These are phyloP conservation scores for Champsocephalus gunnari DNA, from an alignment of 2,797 vertebrate genomes.

Conservation along the genomic window DNA sequence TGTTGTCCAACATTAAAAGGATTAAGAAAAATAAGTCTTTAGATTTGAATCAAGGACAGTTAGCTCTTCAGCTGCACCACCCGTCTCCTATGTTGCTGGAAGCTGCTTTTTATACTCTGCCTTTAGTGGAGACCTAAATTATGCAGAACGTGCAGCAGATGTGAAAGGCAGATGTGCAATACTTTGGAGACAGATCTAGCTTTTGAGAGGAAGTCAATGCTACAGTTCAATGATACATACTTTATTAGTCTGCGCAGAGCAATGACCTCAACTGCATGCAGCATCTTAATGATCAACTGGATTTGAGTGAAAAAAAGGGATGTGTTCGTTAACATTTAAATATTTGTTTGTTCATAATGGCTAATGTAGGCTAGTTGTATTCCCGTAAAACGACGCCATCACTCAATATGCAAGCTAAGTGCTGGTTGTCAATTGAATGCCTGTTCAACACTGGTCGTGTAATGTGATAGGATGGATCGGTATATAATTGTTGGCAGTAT, in stretches of 20 bases:
- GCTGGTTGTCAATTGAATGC: neutral
- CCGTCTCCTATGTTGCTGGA: neutral
- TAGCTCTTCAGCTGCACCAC: neutral
- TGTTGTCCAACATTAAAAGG: slow-evolving; percentile 13
- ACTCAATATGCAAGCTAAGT: neutral
- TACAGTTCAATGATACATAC: neutral
- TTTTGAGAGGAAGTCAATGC: neutral
- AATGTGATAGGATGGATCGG: slow-evolving; percentile 5
- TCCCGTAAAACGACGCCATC: neutral
- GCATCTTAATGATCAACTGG: neutral
- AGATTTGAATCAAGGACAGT: neutral
- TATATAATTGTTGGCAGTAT: slow-evolving; percentile 10
- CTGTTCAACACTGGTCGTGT: slow-evolving; percentile 10
- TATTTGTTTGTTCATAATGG: neutral
- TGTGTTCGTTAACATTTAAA: neutral
- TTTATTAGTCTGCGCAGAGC: neutral
- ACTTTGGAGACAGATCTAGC: neutral
- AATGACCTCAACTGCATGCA: neutral
- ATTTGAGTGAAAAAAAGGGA: too few species aligned
- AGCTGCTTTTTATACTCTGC: slow-evolving; percentile 4
- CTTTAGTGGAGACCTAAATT: neutral
- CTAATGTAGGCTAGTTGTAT: neutral
- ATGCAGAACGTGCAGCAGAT: slow-evolving; percentile 1
- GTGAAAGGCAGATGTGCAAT: slow-evolving; percentile 6
- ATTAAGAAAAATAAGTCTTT: slow-evolving; percentile 3